phyloP scores from a whole-genome alignment of 1,140 invertebrate species.

The Macrobrachium rosenbergii region DNA sequence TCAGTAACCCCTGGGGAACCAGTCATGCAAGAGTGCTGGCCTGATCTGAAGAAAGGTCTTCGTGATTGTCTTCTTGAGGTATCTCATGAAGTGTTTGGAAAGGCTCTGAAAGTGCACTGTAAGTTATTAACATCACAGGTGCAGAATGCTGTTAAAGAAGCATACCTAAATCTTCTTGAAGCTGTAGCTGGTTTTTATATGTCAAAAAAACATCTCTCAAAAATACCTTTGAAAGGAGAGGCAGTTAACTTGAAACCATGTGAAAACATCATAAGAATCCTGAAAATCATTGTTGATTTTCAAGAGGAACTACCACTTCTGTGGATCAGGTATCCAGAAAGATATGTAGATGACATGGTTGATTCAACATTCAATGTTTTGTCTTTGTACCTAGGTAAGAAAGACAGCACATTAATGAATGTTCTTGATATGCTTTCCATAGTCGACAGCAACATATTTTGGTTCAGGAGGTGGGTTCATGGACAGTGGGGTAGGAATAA shows the following conservation, averaged over 20 bases:
- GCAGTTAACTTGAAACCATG: constrained; percentile 45
- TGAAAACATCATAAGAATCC: constrained; percentile 43
- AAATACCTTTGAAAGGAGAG: constrained; percentile 43
- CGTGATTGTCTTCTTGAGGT: constrained; percentile 59
- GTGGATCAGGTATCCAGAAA: constrained; percentile 65
- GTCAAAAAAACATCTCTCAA: constrained; percentile 50
- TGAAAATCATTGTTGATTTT: constrained; percentile 59
- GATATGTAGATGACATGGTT: constrained; percentile 60
- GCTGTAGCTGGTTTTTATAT: constrained; percentile 65
- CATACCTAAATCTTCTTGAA: constrained; percentile 64
- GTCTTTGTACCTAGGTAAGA: constrained; percentile 23
- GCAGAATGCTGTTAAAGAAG: constrained; percentile 64
- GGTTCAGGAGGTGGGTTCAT: constrained; percentile 63
- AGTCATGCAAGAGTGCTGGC: constrained; percentile 62
- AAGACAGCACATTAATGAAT: constrained; percentile 33
- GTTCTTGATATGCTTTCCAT: constrained; percentile 57
- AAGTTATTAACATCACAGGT: constrained; percentile 64
- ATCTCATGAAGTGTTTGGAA: constrained; percentile 58
- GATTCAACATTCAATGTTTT: constrained; percentile 54
- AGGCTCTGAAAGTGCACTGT: constrained; percentile 63
- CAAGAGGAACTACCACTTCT: constrained; percentile 60
- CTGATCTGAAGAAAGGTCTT: constrained; percentile 56
- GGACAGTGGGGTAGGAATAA: constrained; percentile 62
- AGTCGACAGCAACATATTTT: constrained; percentile 60
- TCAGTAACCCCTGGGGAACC: constrained; percentile 64